Conservation (phyloP, 2,797 vertebrate genomes). For the Lemur catta region DNA sequence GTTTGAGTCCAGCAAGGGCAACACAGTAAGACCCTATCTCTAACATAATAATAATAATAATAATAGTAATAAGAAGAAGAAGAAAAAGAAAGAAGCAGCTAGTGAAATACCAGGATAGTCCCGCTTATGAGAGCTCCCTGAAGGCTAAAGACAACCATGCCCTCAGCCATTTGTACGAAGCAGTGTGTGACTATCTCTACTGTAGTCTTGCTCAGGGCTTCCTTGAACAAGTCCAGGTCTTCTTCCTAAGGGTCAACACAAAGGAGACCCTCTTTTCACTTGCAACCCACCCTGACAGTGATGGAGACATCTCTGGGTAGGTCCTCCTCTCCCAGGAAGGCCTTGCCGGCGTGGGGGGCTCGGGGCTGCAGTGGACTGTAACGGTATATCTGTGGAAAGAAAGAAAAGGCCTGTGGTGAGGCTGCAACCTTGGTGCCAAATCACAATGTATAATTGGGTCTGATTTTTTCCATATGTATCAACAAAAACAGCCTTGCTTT, state of each 20-base stretch:
- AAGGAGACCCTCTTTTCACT: neutral
- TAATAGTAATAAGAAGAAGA: neutral
- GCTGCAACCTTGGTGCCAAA: conserved; percentile 82
- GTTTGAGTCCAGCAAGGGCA: neutral
- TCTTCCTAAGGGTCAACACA: neutral
- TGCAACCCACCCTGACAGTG: neutral
- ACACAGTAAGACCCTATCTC: neutral
- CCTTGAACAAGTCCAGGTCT: neutral
- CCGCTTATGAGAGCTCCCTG: too few relatives aligned
- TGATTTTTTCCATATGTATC: conserved; percentile 88
- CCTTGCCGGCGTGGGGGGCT: conserved; percentile 79
- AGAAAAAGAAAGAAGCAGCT: neutral
- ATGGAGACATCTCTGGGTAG: neutral
- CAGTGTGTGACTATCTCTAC: rapidly evolving
- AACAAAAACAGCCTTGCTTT: conserved; percentile 85
- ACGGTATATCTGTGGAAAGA: conserved; percentile 84
- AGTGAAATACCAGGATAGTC: neutral
- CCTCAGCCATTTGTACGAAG: neutral
- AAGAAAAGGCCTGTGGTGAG: conserved; percentile 83
- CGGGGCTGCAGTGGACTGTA: conserved; percentile 77
- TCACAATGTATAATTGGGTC: conserved; percentile 85
- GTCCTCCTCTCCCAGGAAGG: conserved; percentile 33
- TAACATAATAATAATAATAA: too few relatives aligned
- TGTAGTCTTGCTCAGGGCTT: neutral
- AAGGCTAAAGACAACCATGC: neutral